Percentiles rank a stretch among this genome's conserved stretches.
phyloP scores from a whole-genome alignment of 2,113 vertebrate species.

The Thermophis baileyi region DNA sequence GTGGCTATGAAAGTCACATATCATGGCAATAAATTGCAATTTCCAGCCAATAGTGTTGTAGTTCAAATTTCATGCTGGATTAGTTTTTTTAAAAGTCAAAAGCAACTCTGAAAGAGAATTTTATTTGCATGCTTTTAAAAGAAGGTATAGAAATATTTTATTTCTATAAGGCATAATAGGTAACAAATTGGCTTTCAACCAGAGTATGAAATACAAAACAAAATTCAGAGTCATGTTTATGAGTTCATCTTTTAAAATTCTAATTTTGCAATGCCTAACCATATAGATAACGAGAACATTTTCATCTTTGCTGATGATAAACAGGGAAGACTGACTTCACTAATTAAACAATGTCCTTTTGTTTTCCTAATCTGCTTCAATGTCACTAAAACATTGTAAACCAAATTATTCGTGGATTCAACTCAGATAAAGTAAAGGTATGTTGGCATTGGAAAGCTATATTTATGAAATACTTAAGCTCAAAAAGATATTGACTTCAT shows the following conservation, averaged over 20 bases:
- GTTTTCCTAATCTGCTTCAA: slow-evolving; percentile 1
- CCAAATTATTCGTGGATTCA: background rate
- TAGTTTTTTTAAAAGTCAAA: background rate
- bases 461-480: background rate
- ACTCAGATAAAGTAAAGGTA: background rate
- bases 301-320: background rate
- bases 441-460: background rate
- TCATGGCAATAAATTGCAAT: background rate
- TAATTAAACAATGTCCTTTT: background rate
- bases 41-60: background rate
- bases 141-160: background rate
- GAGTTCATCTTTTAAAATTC: background rate
- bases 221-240: background rate
- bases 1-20: background rate
- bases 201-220: background rate
- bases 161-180: background rate
- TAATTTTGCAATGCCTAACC: background rate
- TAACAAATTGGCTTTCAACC: background rate
- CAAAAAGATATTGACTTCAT: background rate
- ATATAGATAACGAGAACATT: background rate
- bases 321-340: background rate
- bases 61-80: background rate
- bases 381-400: background rate
- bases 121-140: background rate
- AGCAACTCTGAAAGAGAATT: background rate